Base-by-base conservation (phyloP, 1,140 invertebrate genomes). In the Eciton burchellii region DNA sequence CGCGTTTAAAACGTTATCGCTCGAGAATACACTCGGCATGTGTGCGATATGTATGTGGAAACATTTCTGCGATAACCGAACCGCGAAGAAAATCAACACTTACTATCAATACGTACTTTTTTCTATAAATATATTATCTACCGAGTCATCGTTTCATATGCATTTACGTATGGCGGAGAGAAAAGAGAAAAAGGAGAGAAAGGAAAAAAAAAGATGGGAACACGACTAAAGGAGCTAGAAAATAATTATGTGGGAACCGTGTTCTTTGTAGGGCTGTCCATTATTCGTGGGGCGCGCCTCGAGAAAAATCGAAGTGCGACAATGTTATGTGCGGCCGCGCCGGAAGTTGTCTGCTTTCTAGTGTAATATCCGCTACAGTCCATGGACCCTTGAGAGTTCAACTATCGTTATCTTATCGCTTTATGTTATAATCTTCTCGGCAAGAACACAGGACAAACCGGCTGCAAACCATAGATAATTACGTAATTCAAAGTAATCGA, bases 231-330 rank as follows among this genome's bases (percentile, higher is more conserved):
- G 12, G 11, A 54, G 24, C 68, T 79, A 68, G n/a, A 45, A 45
- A 68, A 79, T 29, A 41, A 45, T 77, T 68, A 45, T 68, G 19
- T 12, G 9, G n/a, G 1, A 16, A 73, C 4, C 16, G 5, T 41
- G 35, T 66, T 66, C 56, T 26, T 6, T 57, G 6, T n/a, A 57
- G 21, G 26, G 43, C n/a, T 68, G n/a, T 29, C 35, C 49, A 79
- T 79, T 68, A 68, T 68, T 68, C 49, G n/a, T 16, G n/a, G 19
- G 35, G 16, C 24, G 35, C 68, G n/a, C n/a, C n/a, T n/a, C 47
- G 66, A 68, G 74, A 79, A 79, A 68, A 68, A 68, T 79, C 63
- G n/a, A 56, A 29, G 35, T n/a, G n/a, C 35, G 49, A 49, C 57
- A 77, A 77, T 77, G 59, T n/a, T 26, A 62, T 12, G 8, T 29